A percentile compares a stretch with the other conserved stretches of the same genome.
Evolutionary conservation across 2,888 invertebrate genomes (phyloP).

Genomic region (Ophraella communa): DNA sequence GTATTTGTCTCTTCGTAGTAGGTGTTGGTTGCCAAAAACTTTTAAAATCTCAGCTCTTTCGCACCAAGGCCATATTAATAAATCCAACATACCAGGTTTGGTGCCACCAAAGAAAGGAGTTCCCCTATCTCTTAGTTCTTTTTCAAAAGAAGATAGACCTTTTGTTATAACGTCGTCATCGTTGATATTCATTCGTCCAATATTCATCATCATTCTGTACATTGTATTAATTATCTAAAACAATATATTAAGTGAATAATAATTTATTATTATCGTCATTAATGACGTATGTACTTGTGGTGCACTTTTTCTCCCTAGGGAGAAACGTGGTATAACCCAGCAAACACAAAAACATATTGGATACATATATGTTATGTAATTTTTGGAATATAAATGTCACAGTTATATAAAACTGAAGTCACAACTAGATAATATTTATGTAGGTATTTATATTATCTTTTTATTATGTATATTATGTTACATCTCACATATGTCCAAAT

Average conservation of each 20-base stretch:
- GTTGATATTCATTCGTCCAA: slow-evolving; percentile 47
- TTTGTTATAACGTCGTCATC: slow-evolving; percentile 52
- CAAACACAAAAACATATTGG: too few species aligned
- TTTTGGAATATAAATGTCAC: too few species aligned
- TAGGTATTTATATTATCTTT: too few species aligned
- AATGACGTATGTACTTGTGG: too few species aligned
- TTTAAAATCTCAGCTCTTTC: slow-evolving; percentile 71
- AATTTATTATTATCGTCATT: too few species aligned
- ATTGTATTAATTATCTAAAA: slow-evolving; percentile 64
- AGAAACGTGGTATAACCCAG: too few species aligned
- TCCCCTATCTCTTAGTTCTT: slow-evolving; percentile 68
- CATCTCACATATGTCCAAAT: too few species aligned
- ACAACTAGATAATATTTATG: too few species aligned
- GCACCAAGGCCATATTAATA: slow-evolving; percentile 87
- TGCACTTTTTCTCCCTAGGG: too few species aligned
- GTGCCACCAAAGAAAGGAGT: slow-evolving; percentile 72
- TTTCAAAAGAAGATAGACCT: slow-evolving; percentile 70
- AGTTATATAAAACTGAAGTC: too few species aligned
- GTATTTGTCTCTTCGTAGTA: slow-evolving; percentile 71
- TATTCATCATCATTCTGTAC: slow-evolving; percentile 62
- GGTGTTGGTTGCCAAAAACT: slow-evolving; percentile 67
- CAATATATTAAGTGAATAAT: not conserved
- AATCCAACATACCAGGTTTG: slow-evolving; percentile 79
- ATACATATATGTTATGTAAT: too few species aligned
- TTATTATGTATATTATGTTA: too few species aligned